These are phyloP conservation scores for Drosophila sproati DNA, from an alignment of 1,140 invertebrate species.

Conservation along the genomic window DNA sequence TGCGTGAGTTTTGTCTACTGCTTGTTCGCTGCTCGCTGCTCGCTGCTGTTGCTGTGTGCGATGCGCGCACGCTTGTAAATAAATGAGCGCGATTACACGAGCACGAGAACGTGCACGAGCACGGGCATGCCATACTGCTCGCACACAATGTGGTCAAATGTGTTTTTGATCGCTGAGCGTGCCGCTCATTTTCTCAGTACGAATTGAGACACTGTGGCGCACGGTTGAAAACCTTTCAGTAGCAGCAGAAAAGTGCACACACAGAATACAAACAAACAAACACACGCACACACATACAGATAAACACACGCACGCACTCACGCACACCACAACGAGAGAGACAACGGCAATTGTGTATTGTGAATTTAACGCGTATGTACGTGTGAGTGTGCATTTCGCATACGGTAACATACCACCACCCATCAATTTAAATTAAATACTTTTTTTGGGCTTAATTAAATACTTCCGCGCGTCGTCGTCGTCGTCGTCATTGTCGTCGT, in stretches of 20 bases:
- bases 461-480: conserved; percentile 68
- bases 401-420: conserved; percentile 32
- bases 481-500: conserved; percentile 42
- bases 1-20: conserved; percentile 32
- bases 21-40: conserved; percentile 4
- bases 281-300: neutral
- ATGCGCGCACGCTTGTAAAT: conserved; percentile 66
- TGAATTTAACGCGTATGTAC: conserved; percentile 31
- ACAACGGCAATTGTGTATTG: conserved; percentile 47
- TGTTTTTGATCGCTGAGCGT: conserved; percentile 38
- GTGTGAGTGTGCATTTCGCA: conserved; percentile 62
- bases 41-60: conserved; percentile 6
- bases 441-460: conserved; percentile 75
- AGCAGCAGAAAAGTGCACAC: conserved; percentile 58
- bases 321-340: conserved; percentile 35
- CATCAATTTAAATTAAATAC: conserved; percentile 78
- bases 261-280: neutral
- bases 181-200: conserved; percentile 58
- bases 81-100: conserved; percentile 67
- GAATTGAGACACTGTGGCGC: conserved; percentile 75
- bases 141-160: conserved; percentile 49
- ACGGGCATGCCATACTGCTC: conserved; percentile 51
- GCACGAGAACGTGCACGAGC: conserved; percentile 47
- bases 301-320: neutral
- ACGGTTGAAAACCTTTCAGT: conserved; percentile 66